Base-by-base conservation (phyloP, 2,888 invertebrate species). In the Melanchra persicariae region DNA sequence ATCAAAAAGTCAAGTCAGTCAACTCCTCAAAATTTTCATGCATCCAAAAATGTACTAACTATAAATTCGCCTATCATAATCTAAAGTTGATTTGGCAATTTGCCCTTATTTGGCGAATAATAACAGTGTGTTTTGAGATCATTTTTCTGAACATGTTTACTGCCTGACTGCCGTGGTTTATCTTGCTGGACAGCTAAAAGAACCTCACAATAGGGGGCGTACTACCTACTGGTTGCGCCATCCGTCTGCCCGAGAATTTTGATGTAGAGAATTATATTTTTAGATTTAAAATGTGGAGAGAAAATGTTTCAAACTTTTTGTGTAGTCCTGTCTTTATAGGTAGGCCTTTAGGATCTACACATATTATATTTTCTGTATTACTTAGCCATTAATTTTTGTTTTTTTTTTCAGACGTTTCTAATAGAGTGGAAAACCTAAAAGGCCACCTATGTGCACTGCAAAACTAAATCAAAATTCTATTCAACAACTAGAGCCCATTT, bases 201-300 rank as follows among this genome's bases (percentile, higher is more conserved):
- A 87, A 87, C 70, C 72, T 85, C 86, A 87, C 89, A 87, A 88
- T 88, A 85, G 89, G 84, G 86, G 88, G 87, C 82, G 83, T 82
- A 79, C 78, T 78, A 70, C 74, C 68, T 83, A 77, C 79, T 74
- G 79, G 63, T 79, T 34, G 70, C 69, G 24, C 63, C 78, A 66
- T 71, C 70, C 65, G 66, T 77, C 79, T 75, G 54, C 61, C 45
- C 22, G 43, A 43, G 78, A 77, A 58, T 82, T 77, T 70, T 70
- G 72, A 79, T 72, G 72, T 24, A 6, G 22, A 61, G 63, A 77
- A 61, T 82, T 55, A 47, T 63, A 74, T 75, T 71, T 70, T 67
- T 51, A 65, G 30, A 62, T 78, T 75, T 59, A 61, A 81, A 81
- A 62, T 65, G 54, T 54, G 12, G 8, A 65, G 17, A 47, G 59